Conservation (phyloP, 2,888 invertebrate species). For the Copidosoma aretas region DNA sequence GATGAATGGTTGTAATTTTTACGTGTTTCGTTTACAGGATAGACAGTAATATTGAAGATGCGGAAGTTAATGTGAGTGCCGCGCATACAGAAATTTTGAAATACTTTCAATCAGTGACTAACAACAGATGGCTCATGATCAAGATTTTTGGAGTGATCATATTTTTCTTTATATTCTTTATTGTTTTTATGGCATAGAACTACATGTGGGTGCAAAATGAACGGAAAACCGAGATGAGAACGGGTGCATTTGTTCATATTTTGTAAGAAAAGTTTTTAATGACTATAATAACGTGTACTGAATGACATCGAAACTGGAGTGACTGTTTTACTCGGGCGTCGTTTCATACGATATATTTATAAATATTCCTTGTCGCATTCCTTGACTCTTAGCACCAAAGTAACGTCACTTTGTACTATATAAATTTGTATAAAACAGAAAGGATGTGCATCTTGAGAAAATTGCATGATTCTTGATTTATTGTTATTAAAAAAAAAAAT, state of each 20-base stretch:
- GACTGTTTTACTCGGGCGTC: constrained; percentile 25
- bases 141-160: constrained; percentile 98
- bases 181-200: constrained; percentile 88
- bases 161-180: constrained; percentile 98
- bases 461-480: constrained; percentile 40
- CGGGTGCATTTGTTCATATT: constrained; percentile 12
- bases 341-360: constrained; percentile 26
- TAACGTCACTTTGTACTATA: constrained; percentile 38
- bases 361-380: constrained; percentile 42
- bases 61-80: constrained; percentile 95
- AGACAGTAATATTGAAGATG: constrained; percentile 94
- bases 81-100: constrained; percentile 97
- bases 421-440: constrained; percentile 39
- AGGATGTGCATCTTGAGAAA: constrained; percentile 11
- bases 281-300: constrained; percentile 17
- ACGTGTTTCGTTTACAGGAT: constrained; percentile 70
- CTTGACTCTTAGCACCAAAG: constrained; percentile 42
- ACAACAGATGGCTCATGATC: constrained; percentile 98
- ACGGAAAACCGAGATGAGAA: not conserved
- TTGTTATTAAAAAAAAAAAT: constrained; percentile 34
- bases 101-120: constrained; percentile 96
- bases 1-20: constrained; percentile 21
- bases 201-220: constrained; percentile 1
- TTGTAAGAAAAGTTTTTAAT: constrained; percentile 22
- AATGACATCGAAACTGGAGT: constrained; percentile 23